These are phyloP conservation scores for Ophthalmolycus amberensis DNA, from an alignment of 2,113 vertebrate genomes.

Conservation along the genomic window DNA sequence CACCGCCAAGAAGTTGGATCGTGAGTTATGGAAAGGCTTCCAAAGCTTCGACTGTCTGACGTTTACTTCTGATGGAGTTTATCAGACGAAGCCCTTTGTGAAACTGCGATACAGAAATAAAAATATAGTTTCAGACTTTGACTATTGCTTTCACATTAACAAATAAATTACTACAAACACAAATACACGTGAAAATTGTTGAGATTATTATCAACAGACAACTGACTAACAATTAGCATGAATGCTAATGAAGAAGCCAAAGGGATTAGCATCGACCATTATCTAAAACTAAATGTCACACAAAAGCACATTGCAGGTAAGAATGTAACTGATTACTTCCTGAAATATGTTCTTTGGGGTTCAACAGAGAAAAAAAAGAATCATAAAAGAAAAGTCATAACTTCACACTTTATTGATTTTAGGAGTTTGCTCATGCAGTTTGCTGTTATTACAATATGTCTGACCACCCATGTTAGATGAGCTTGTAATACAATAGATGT, in stretches of 20 bases:
- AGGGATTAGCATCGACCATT: not conserved
- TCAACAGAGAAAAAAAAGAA: no score
- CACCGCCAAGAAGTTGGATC: not conserved
- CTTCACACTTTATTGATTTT: not conserved
- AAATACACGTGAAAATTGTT: not conserved
- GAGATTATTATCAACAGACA: not conserved
- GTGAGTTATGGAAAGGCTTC: not conserved
- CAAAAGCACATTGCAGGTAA: not conserved
- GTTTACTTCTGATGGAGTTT: not conserved
- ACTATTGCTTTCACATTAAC: no score
- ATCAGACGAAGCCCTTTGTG: no score
- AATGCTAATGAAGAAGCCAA: not conserved
- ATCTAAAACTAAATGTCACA: not conserved
- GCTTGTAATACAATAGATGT: not conserved
- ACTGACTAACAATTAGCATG: not conserved
- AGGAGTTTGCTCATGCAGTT: not conserved
- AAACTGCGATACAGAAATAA: no score
- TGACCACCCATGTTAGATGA: slow-evolving; percentile 4
- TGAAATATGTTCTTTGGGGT: no score
- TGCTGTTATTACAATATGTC: not conserved
- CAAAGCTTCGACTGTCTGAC: no score
- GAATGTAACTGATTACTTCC: not conserved
- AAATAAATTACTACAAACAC: not conserved
- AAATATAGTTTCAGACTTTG: no score
- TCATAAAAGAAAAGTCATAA: no score